Evolutionary conservation across 2,888 invertebrate genomes (phyloP).

Genomic region (Ichneumon xanthorius): DNA sequence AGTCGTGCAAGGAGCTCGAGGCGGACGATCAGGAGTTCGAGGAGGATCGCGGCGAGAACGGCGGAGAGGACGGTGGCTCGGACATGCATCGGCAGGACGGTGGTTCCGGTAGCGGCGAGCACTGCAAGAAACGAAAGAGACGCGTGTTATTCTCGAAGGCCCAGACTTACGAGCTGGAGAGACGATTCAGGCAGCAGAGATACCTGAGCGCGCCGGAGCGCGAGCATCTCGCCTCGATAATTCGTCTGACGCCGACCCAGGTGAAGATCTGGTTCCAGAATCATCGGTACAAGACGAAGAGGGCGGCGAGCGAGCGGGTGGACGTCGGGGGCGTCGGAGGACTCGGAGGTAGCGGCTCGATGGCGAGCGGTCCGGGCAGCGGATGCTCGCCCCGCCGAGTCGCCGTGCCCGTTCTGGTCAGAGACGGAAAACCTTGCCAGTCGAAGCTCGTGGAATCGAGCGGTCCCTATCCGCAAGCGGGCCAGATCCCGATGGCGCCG

Average conservation of each 20-base stretch:
- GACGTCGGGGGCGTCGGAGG: conserved; percentile 89
- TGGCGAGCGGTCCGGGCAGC: conserved; percentile 84
- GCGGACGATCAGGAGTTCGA: conserved; percentile 85
- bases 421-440: conserved; percentile 97
- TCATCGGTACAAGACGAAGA: conserved; percentile 98
- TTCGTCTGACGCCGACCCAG: conserved; percentile 98
- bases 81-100: conserved; percentile 81
- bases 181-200: conserved; percentile 97
- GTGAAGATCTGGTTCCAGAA: conserved; percentile 99
- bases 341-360: conserved; percentile 67
- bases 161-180: conserved; percentile 98
- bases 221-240: conserved; percentile 97
- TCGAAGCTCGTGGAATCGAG: conserved; percentile 80
- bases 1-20: conserved; percentile 82
- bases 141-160: conserved; percentile 98
- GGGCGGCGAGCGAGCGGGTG: conserved; percentile 96
- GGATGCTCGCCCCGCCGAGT: conserved; percentile 95
- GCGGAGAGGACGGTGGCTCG: conserved; percentile 86
- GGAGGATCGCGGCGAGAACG: conserved; percentile 83
- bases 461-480: conserved; percentile 72
- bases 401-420: conserved; percentile 96
- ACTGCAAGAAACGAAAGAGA: conserved; percentile 94
- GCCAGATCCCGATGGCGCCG: conserved; percentile 81
- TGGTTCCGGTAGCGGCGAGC: conserved; percentile 82
- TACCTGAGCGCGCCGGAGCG: conserved; percentile 99